Base-by-base conservation (phyloP, 1,140 invertebrate genomes). In the Bombus pyrosoma region DNA sequence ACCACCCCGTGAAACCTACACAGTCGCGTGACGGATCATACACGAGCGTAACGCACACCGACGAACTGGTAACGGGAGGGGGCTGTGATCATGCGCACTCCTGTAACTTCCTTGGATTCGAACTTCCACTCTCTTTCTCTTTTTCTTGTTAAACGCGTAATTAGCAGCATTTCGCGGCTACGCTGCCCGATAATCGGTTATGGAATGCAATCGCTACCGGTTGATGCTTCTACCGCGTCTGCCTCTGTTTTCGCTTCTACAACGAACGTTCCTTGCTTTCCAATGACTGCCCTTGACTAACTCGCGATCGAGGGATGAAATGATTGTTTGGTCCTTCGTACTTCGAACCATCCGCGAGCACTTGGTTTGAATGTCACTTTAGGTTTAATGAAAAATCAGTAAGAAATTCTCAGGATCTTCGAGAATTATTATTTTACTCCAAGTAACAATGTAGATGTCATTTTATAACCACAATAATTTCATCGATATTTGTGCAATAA, bases 1-100 rank as follows among this genome's bases (percentile, higher is more conserved):
- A 86, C 91, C 85, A 91, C 88, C 92, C 90, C 84, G 57, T 87
- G 83, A 66, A 85, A 73, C 85, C 18, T 74, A 81, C 77, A 88
- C 88, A 85, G 34, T 76, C 77, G 69, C 81, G 64, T 47, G 37
- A 82, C 85, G 18, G 37, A 39, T 22, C 43, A 69, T 76, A 59
- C 71, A 83, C 66, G 47, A 22, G 47, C 62, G 74, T 75, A 13
- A 80, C 25, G 57, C 57, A 83, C 86, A 76, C 71, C 18, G 72
- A 62, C 80, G 77, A 62, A 66, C 83, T 1, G 73, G 66, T 62
- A 68, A 68, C 39, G 69, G 34, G 85, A 68, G 89, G 81, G 85
- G 80, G 77, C 41, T 71, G 71, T 64, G 83, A 86, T 84, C 86
- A 87, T 91, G 90, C 88, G 88, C 90, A 59, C 28, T 75, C 15